Percentiles rank a stretch among this genome's conserved stretches.
These are phyloP conservation scores for Centropus unirufus DNA, from an alignment of 2,113 vertebrate genomes.

Conservation along the genomic window DNA sequence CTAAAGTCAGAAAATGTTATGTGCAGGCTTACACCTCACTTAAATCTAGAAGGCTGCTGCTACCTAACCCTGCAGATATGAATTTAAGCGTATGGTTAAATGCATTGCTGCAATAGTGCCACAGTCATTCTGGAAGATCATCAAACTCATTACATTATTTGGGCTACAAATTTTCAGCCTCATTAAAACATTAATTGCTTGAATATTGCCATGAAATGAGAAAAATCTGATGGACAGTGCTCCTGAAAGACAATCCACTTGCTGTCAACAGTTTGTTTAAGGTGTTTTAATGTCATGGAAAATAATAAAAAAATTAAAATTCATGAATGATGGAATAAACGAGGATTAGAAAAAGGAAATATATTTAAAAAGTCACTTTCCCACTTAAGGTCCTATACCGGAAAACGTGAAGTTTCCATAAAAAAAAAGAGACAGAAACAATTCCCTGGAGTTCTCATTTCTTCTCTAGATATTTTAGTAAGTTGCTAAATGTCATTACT, in stretches of 20 bases:
- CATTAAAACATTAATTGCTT: slow-evolving; percentile 58
- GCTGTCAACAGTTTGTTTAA: background rate
- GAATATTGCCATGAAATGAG: slow-evolving; percentile 37
- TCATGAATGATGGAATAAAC: background rate
- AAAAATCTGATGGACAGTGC: slow-evolving; percentile 5
- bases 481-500: slow-evolving; percentile 3
- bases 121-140: slow-evolving; percentile 22
- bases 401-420: background rate
- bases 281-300: background rate
- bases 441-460: background rate
- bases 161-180: slow-evolving; percentile 51
- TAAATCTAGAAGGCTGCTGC: background rate
- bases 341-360: background rate
- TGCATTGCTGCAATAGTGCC: background rate
- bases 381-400: background rate
- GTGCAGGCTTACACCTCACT: background rate
- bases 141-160: slow-evolving; percentile 35
- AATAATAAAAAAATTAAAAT: background rate
- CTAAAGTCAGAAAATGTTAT: background rate
- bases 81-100: slow-evolving; percentile 14
- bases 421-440: background rate
- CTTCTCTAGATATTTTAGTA: slow-evolving; percentile 1
- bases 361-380: background rate
- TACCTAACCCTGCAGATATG: background rate
- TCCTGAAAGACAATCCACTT: background rate